Evolutionary conservation across 2,888 invertebrate species (phyloP), one percentile per base, ranked within the genome.

Genomic region (Lysandra coridon): DNA sequence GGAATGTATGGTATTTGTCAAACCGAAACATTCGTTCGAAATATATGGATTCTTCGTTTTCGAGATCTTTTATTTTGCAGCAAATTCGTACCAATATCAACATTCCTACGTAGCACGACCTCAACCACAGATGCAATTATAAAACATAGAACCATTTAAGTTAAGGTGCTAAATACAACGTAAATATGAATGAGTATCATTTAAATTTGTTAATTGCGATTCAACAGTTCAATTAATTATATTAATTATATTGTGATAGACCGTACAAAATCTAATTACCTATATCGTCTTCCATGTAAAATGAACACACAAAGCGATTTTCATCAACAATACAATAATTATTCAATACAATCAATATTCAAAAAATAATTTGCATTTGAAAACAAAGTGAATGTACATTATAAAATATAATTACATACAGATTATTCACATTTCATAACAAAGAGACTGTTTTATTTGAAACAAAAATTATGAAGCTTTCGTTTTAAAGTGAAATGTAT

Each of bases 381-480:
- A 73, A 37, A 73, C n/a, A 14, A 40, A 73, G 73, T 37, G 73
- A 33, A 33, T 14, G 73, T 37, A 40, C 73, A 73, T 12, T 14
- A 73, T 73, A 73, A 73, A 37, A 73, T 40, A 73, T 6, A 73
- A 37, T 73, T 73, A 40, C n/a, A 73, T 73, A 73, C 17, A 73
- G 33, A 73, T 73, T 40, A 73, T 37, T 17, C 73, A n/a, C n/a
- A 40, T 37, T 73, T 73, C 17, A 73, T 73, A 73, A 73, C 73
- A 73, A 73, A 37, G 73, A 73, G 33, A 73, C 12, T 12, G 73
- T 73, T 33, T 40, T 73, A 17, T 12, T 57, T 73, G 37, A 14
- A 33, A 73, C 73, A 62, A n/a, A 6, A 40, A 57, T 6, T 7
- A 7, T 17, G 23, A n/a, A n/a, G 17, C 57, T 23, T n/a, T 62